Conservation (phyloP, 2,797 vertebrate species). For the Babyrousa celebensis region DNA sequence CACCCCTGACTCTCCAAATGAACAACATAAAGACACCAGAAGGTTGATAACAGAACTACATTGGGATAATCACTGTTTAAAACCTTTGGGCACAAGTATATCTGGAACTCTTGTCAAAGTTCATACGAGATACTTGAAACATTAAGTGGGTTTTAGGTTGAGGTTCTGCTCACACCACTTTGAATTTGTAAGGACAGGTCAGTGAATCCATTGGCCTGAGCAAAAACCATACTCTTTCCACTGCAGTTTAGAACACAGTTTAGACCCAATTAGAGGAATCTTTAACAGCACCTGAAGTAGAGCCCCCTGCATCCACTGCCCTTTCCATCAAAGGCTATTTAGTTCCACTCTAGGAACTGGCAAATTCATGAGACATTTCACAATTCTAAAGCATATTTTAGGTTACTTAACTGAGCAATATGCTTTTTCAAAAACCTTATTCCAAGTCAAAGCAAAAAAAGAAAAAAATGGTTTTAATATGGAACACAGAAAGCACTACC, state of each 20-base stretch:
- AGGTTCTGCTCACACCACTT: conserved; percentile 60
- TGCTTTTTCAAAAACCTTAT: conserved; percentile 82
- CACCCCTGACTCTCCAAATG: conserved; percentile 50
- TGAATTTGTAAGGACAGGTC: conserved; percentile 16
- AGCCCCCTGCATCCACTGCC: conserved; percentile 71
- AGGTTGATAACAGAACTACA: background rate
- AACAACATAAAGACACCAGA: conserved; percentile 31
- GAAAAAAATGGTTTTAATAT: conserved; percentile 81
- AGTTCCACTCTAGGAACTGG: conserved; percentile 82
- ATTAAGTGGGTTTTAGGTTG: background rate
- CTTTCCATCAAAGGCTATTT: conserved; percentile 80
- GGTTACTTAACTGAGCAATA: conserved; percentile 76
- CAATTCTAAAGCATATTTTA: conserved; percentile 84
- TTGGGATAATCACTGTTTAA: conserved; percentile 31
- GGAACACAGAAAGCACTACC: conserved; percentile 76
- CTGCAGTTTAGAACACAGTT: conserved; percentile 21
- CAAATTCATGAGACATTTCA: conserved; percentile 80
- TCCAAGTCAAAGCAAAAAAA: conserved; percentile 84
- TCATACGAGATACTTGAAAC: background rate
- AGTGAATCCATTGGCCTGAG: conserved; percentile 15
- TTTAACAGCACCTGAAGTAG: conserved; percentile 79
- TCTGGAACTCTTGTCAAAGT: conserved; percentile 35
- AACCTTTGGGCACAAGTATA: conserved; percentile 8
- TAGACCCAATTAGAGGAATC: conserved; percentile 75
- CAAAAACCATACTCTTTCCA: conserved; percentile 27